Evolutionary conservation across 2,797 vertebrate genomes (phyloP).

Genomic region (Tarsius wallacei): DNA sequence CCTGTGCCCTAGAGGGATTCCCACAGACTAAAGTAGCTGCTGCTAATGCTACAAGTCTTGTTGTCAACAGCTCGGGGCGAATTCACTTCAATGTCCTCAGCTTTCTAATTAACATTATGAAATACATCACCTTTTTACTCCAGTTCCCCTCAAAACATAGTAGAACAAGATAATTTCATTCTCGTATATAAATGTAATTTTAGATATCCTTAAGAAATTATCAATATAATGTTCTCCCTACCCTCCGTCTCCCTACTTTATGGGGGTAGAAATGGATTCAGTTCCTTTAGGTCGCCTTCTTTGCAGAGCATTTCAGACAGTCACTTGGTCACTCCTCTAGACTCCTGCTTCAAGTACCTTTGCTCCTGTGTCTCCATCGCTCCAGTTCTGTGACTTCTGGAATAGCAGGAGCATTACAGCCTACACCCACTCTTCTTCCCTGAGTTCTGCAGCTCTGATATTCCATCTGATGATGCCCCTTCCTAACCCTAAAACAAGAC

Average conservation of each 20-base stretch:
- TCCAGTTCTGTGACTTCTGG: neutral
- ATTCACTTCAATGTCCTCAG: neutral
- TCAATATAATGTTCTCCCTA: neutral
- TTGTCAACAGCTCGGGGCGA: neutral
- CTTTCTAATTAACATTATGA: neutral
- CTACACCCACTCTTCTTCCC: neutral
- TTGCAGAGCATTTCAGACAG: neutral
- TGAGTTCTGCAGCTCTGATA: neutral
- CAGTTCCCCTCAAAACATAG: neutral
- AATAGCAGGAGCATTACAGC: neutral
- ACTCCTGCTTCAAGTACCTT: neutral
- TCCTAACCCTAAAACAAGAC: neutral
- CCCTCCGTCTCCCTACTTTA: neutral
- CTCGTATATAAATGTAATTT: neutral
- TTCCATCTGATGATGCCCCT: too few relatives aligned
- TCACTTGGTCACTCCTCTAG: neutral
- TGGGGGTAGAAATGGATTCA: neutral
- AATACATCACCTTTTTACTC: neutral
- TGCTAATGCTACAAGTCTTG: constrained; percentile 46
- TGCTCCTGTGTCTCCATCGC: neutral
- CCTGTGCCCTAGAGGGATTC: constrained; percentile 29
- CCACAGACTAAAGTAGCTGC: constrained; percentile 64
- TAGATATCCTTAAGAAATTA: constrained; percentile 6
- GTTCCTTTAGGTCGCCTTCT: neutral
- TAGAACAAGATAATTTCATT: neutral